Conservation (phyloP, 2,797 vertebrate species). For the Pogoniulus pusillus region DNA sequence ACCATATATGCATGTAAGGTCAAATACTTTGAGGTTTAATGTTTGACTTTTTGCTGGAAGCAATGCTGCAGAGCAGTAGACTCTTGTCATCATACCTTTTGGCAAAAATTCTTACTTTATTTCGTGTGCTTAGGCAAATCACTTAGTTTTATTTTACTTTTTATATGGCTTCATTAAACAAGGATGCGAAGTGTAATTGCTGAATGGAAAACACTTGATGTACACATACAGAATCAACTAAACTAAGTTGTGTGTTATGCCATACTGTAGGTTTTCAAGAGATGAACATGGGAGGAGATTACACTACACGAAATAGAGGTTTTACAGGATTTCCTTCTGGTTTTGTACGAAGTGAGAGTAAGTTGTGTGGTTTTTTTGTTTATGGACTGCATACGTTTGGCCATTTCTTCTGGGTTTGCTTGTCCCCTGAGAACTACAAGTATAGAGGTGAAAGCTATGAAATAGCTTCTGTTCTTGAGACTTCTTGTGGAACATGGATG, state of each 20-base stretch:
- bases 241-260: background rate
- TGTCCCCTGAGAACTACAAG: background rate
- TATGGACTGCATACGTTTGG: background rate
- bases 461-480: background rate
- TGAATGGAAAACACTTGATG: background rate
- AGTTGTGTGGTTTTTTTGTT: background rate
- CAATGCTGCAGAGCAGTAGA: too few relatives aligned
- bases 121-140: background rate
- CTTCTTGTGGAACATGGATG: background rate
- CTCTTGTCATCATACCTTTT: background rate
- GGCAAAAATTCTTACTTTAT: background rate
- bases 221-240: background rate
- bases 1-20: background rate
- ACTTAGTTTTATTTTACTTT: background rate
- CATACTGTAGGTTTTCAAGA: slow-evolving; percentile 56
- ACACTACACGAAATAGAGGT: background rate
- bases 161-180: background rate
- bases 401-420: background rate
- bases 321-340: slow-evolving; percentile 38
- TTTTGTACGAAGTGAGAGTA: slow-evolving; percentile 41
- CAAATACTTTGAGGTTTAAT: background rate
- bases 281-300: background rate
- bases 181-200: background rate
- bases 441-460: background rate
- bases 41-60: background rate